Base-by-base conservation (phyloP, 2,888 invertebrate genomes). In the Seira sanloemensis region DNA sequence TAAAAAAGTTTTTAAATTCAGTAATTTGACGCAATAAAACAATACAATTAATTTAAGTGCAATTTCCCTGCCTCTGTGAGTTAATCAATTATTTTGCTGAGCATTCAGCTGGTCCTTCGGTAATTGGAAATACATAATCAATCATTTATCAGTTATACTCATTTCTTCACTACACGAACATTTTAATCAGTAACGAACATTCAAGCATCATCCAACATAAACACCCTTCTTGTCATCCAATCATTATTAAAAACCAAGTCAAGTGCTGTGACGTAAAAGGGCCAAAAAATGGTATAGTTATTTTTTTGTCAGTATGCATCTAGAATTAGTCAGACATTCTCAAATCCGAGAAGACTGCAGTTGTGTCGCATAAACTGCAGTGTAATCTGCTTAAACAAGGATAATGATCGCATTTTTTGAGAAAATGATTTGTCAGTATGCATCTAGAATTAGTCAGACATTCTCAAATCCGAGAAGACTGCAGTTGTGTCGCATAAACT, bases 401-500 rank as follows among this genome's bases (percentile, higher is more conserved):
- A 18, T 58, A 58, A 58, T 58, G 58, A 58, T 58, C 7, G n/a
- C 58, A 58, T 58, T 58, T 58, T 58, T 18, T 58, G 16, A n/a
- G n/a, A 58, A 12, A 5, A 58, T 58, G 58, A 58, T 16, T 58
- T 18, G n/a, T 2, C n/a, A 16, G 58, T 16, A n/a, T n/a, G n/a
- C n/a, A n/a, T n/a, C n/a, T n/a, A n/a, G n/a, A n/a, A n/a, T n/a
- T n/a, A n/a, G n/a, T 37, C 37, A 58, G 16, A 37, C 58, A 58
- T 58, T 58, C 7, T 58, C 58, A 58, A 18, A n/a, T 12, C n/a
- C 58, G 16, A 18, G 21, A 37, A 66, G 37, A 26, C 37, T 75
- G 75, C 75, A 75, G 66, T 75, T 75, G 75, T 75, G 37, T 65
- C 66, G 9, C 26, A 75, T 75, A 75, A 75, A 75, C 65, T 75